Evolutionary conservation across 2,888 invertebrate genomes (phyloP).

Genomic region (Dynastes hyllus): DNA sequence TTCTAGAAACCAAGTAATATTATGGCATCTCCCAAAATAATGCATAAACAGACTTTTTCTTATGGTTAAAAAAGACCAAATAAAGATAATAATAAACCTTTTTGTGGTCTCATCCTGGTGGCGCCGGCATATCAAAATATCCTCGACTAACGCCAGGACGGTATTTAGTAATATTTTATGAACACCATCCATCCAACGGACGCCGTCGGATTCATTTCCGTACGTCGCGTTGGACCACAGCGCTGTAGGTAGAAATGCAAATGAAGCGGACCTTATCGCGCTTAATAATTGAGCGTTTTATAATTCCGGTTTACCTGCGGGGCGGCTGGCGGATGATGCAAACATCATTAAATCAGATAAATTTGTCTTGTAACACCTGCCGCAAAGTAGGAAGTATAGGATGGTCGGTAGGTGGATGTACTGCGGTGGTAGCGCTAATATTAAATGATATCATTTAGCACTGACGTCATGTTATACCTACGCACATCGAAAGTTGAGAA

Average conservation of each 20-base stretch:
- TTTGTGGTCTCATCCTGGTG: too few relatives aligned
- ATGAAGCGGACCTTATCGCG: slow-evolving; percentile 29
- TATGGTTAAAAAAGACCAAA: not conserved
- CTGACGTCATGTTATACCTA: not conserved
- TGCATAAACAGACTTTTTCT: too few relatives aligned
- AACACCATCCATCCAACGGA: too few relatives aligned
- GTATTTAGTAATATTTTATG: too few relatives aligned
- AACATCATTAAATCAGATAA: slow-evolving; percentile 52
- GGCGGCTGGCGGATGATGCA: slow-evolving; percentile 47
- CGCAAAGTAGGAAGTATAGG: slow-evolving; percentile 34
- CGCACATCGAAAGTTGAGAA: not conserved
- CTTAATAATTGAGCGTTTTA: slow-evolving; percentile 44
- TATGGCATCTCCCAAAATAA: too few relatives aligned
- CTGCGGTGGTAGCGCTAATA: not conserved
- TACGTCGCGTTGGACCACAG: too few relatives aligned
- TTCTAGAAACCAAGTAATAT: too few relatives aligned
- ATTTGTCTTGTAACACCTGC: slow-evolving; percentile 53
- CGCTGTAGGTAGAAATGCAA: slow-evolving; percentile 16
- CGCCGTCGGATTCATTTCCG: too few relatives aligned
- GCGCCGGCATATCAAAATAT: too few relatives aligned
- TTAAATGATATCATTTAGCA: slow-evolving; percentile 28
- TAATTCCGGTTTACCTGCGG: slow-evolving; percentile 37
- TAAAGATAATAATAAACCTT: too few relatives aligned
- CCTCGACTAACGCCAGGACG: too few relatives aligned
- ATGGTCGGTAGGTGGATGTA: not conserved